Conservation (phyloP, 2,888 invertebrate species). For the Julus scandinavius region DNA sequence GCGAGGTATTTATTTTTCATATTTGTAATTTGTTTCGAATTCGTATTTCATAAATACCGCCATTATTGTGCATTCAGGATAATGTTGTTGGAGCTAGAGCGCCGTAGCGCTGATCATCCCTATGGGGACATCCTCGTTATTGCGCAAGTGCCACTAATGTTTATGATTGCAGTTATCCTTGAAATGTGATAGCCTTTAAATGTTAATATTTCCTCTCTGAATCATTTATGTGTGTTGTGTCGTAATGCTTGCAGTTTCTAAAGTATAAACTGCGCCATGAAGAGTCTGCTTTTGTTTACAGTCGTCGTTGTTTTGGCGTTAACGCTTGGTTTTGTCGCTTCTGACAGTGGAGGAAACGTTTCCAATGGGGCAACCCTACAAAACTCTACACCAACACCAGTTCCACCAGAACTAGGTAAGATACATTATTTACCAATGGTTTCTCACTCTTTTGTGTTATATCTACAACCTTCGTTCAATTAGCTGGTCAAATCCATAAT, state of each 20-base stretch:
- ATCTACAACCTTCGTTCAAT: no score
- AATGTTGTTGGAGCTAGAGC: neutral
- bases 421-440: neutral
- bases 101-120: neutral
- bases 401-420: conserved; percentile 45
- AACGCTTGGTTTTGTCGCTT: neutral
- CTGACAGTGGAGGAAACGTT: neutral
- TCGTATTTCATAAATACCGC: neutral
- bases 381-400: neutral
- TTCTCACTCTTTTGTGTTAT: no score
- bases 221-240: neutral
- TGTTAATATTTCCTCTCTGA: neutral
- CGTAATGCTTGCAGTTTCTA: neutral
- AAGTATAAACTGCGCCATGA: conserved; percentile 3
- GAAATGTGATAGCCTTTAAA: neutral
- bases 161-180: neutral
- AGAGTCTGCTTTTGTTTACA: neutral
- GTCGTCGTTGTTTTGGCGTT: neutral
- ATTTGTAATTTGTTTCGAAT: neutral
- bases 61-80: neutral
- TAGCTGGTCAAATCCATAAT: no score
- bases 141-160: neutral
- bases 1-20: no score
- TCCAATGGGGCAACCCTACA: neutral
- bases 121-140: neutral